Base-by-base conservation (phyloP, 2,797 vertebrate species). In the Xenops minutus region DNA sequence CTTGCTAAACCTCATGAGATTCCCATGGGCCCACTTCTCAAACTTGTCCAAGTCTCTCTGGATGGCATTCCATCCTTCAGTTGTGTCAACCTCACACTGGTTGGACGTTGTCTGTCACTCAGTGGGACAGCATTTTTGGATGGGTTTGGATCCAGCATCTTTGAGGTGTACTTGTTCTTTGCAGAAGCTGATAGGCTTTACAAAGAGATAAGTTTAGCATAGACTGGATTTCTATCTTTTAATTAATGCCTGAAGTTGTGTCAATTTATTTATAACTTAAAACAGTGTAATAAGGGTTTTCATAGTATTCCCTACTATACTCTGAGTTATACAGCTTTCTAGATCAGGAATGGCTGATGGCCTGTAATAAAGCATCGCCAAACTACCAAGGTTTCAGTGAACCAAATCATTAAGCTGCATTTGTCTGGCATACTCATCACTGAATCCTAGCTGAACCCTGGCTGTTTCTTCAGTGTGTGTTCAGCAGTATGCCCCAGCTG, bases 381-480 rank as follows among this genome's bases (percentile, higher is more conserved):
- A 66, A 15, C 18, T 9, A 9, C 32, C 32, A 68, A 4, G 51
- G 26, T 67, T 81, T 72, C 37, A 67, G 29, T 44, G 30, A 20
- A 14, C 10, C 4, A 23, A 37, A 56, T 54, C 46, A 48, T 12
- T 37, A 51, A 44, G 9, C 32, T 67, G 2, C 22, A 10, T 54
- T 77, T 64, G 36, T 59, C 21, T 61, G 20, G 23, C 1, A 0
- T 54, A 14, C 34, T 41, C 13, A 24, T 49, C 5, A 0, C 1
- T 0, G 14, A 72, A 11, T 44, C 32, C 22, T 17, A 5, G 51
- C 46, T 76, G 68, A 29, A 36, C 14, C 17, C 22, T 54, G 4
- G 8, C 41, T 88, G 12, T 82, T 87, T 46, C 36, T 73, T 78
- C 51, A 26, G 41, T 48, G 0, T 26, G 15, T 55, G 29, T 44